phyloP scores from a whole-genome alignment of 2,797 vertebrate species.

The Staurois parvus region DNA sequence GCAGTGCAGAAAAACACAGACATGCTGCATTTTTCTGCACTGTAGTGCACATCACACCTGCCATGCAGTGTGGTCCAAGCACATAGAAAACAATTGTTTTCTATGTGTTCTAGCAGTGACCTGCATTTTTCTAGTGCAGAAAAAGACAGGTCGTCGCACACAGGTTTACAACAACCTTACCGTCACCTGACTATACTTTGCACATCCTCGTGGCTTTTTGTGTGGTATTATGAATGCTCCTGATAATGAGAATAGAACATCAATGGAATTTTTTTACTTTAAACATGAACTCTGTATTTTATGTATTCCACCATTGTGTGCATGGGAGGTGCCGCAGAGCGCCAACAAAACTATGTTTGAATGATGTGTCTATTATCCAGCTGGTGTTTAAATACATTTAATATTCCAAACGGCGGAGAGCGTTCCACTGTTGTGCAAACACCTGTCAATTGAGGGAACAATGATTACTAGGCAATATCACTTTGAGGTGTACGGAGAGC shows the following conservation, averaged over 20 bases:
- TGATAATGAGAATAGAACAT: not conserved
- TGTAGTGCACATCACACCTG: too few species aligned
- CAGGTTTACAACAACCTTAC: too few species aligned
- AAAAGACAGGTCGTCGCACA: too few species aligned
- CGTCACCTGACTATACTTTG: not conserved
- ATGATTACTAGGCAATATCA: constrained; percentile 87
- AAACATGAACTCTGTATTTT: constrained; percentile 50
- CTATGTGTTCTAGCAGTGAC: too few species aligned
- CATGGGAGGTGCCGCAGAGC: constrained; percentile 69
- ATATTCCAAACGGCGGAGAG: constrained; percentile 91
- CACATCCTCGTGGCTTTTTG: not conserved
- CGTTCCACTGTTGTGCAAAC: constrained; percentile 87
- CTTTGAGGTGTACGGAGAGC: constrained; percentile 86
- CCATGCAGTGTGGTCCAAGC: too few species aligned
- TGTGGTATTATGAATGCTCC: not conserved
- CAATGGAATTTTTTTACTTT: not conserved
- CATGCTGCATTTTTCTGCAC: too few species aligned
- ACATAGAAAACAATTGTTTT: too few species aligned
- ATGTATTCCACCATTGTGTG: not conserved
- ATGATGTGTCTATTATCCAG: constrained; percentile 94
- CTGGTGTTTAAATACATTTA: constrained; percentile 90
- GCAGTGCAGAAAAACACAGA: too few species aligned
- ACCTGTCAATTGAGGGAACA: constrained; percentile 92
- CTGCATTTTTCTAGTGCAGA: too few species aligned
- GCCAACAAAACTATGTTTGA: constrained; percentile 88